Evolutionary conservation across 2,888 invertebrate species (phyloP).

Genomic region (Andrena flavipes): DNA sequence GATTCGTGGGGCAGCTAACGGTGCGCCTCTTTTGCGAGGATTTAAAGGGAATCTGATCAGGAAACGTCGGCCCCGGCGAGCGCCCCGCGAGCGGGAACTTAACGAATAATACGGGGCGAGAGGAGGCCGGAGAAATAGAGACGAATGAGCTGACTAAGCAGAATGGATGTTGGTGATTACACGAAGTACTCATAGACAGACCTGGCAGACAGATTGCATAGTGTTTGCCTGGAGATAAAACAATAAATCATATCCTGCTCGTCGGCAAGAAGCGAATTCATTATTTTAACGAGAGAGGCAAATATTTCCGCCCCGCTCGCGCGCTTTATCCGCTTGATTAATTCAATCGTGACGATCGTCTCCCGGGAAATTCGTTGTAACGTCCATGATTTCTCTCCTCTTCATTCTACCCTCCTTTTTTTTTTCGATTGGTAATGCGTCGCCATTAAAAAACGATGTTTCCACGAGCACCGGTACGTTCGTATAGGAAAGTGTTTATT

Average conservation of each 20-base stretch:
- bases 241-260: constrained; percentile 39
- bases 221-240: constrained; percentile 28
- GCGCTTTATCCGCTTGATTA: background rate
- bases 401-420: background rate
- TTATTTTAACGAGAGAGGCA: constrained; percentile 31
- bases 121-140: constrained; percentile 1
- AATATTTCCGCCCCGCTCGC: constrained; percentile 7
- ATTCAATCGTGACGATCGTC: constrained; percentile 37
- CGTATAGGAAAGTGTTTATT: constrained; percentile 40
- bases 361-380: background rate
- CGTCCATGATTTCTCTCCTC: background rate
- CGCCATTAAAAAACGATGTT: constrained; percentile 27
- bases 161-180: constrained; percentile 37
- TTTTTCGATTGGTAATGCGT: background rate
- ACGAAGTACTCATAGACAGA: constrained; percentile 29
- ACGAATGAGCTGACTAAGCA: constrained; percentile 28
- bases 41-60: constrained; percentile 26
- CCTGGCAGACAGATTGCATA: constrained; percentile 12
- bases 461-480: constrained; percentile 13
- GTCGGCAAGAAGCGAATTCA: constrained; percentile 26
- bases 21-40: constrained; percentile 17
- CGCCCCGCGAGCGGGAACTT: background rate
- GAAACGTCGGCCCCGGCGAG: background rate
- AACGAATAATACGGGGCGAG: background rate
- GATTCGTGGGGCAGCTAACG: background rate